phyloP scores from a whole-genome alignment of 1,140 invertebrate species.

The Plectrocnemia conspersa region DNA sequence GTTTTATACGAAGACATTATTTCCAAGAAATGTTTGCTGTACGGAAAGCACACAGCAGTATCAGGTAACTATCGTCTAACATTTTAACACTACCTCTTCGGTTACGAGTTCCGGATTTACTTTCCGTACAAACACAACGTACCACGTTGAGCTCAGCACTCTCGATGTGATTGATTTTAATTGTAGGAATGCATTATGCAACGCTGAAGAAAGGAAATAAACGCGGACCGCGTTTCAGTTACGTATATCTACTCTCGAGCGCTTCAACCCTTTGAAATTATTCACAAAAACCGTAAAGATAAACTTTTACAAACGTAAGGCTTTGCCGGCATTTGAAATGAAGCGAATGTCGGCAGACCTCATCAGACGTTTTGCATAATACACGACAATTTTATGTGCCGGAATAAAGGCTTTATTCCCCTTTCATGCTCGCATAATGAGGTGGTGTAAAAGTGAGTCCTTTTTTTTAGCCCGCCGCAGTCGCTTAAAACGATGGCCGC shows the following conservation, averaged over 20 bases:
- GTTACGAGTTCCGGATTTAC: too few relatives aligned
- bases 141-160: too few relatives aligned
- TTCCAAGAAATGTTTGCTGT: too few relatives aligned
- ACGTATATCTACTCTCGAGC: background rate
- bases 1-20: too few relatives aligned
- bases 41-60: too few relatives aligned
- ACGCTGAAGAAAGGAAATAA: too few relatives aligned
- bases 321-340: slow-evolving; percentile 7
- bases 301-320: slow-evolving; percentile 7
- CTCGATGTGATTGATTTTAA: too few relatives aligned
- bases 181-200: too few relatives aligned
- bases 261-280: background rate
- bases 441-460: slow-evolving; percentile 4
- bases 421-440: slow-evolving; percentile 6
- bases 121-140: too few relatives aligned
- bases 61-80: too few relatives aligned
- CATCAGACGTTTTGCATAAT: slow-evolving; percentile 11
- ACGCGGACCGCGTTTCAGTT: too few relatives aligned
- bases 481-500: slow-evolving; percentile 6
- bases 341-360: slow-evolving; percentile 10
- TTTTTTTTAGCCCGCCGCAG: slow-evolving; percentile 1
- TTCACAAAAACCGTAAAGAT: slow-evolving; percentile 7
- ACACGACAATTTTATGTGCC: slow-evolving; percentile 11
- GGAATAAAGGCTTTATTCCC: slow-evolving; percentile 10
- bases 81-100: too few relatives aligned